phyloP scores from a whole-genome alignment of 2,888 invertebrate species.

The Drosophila algonquin region DNA sequence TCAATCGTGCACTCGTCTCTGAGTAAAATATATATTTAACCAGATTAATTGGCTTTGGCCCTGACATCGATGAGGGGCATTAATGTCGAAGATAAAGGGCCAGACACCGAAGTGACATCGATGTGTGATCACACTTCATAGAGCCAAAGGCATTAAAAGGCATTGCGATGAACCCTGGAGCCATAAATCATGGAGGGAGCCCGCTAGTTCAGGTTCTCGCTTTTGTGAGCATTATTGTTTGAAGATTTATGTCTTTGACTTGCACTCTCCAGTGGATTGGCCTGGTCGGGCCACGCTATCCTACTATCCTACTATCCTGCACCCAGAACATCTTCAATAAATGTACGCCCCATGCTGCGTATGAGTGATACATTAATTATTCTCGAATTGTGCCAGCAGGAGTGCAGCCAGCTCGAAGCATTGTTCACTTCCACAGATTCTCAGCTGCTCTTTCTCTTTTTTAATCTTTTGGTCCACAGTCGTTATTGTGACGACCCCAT shows the following conservation, averaged over 20 bases:
- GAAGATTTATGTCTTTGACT: slow-evolving; percentile 60
- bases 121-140: slow-evolving; percentile 63
- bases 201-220: not conserved
- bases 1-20: not conserved
- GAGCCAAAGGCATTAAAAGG: slow-evolving; percentile 45
- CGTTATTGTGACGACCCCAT: too few relatives aligned
- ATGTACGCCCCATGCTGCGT: slow-evolving; percentile 63
- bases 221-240: slow-evolving; percentile 35
- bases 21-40: not conserved
- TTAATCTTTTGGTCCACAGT: too few relatives aligned
- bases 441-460: too few relatives aligned
- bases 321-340: slow-evolving; percentile 47
- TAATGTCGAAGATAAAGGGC: not conserved
- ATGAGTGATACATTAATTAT: slow-evolving; percentile 66
- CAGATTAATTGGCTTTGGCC: slow-evolving; percentile 8
- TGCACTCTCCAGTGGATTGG: slow-evolving; percentile 8
- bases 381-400: slow-evolving; percentile 40
- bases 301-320: not conserved
- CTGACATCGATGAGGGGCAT: slow-evolving; percentile 4
- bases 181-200: slow-evolving; percentile 55
- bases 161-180: slow-evolving; percentile 57
- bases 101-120: slow-evolving; percentile 48
- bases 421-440: too few relatives aligned
- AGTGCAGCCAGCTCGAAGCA: not conserved
- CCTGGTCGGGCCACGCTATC: not conserved